Evolutionary conservation across 64 coral and sea anemone species (phyloP).

Genomic region (Platygyra sinensis): DNA sequence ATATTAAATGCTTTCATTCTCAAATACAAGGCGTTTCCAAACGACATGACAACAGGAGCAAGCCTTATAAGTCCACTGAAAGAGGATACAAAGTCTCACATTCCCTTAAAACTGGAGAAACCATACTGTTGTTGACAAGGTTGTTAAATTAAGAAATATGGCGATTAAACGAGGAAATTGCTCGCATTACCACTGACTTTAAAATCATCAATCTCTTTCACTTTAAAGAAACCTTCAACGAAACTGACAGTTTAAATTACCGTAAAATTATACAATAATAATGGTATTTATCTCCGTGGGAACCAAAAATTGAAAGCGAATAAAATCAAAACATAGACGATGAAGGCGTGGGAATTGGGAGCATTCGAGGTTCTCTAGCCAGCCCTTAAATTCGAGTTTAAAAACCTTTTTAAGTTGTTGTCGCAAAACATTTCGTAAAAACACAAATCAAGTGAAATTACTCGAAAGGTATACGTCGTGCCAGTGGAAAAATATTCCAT

Average conservation of each 20-base stretch:
- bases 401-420: too few species aligned
- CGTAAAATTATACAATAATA: background rate
- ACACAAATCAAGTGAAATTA: too few species aligned
- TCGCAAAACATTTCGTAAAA: too few species aligned
- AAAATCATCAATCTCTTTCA: background rate
- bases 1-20: background rate
- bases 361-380: background rate
- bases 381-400: background rate
- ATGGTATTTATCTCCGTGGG: conserved; percentile 26
- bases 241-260: background rate
- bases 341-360: conserved; percentile 18
- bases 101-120: too few species aligned
- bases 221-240: background rate
- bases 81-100: background rate
- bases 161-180: too few species aligned
- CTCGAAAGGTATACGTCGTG: too few species aligned
- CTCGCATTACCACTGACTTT: background rate
- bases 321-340: background rate
- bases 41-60: background rate
- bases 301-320: background rate
- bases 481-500: too few species aligned
- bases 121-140: too few species aligned
- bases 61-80: background rate
- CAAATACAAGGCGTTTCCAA: background rate
- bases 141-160: too few species aligned